Conservation (phyloP, 2,797 vertebrate genomes). For the Loris lydekkerianus region DNA sequence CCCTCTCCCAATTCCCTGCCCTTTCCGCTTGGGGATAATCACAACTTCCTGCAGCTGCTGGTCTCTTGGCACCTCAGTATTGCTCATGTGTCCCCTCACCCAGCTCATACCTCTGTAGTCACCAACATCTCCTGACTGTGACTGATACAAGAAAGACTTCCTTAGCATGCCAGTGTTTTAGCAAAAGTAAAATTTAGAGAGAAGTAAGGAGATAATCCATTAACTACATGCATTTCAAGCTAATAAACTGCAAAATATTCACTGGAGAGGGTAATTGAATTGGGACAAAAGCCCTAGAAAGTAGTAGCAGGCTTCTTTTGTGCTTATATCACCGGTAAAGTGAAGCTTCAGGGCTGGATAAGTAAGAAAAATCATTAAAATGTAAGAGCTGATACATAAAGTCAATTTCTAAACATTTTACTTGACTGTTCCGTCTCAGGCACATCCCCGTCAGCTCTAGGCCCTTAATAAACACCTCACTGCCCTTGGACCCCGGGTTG, state of each 20-base stretch:
- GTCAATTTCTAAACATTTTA: constrained; percentile 4
- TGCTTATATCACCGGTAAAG: not conserved
- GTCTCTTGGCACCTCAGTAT: not conserved
- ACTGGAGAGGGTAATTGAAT: not conserved
- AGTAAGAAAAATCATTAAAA: not conserved
- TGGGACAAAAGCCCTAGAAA: not conserved
- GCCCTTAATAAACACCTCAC: not conserved
- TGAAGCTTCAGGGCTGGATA: not conserved
- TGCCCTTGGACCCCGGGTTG: not conserved
- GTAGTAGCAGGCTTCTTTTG: not conserved
- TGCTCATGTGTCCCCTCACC: not conserved
- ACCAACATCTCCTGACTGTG: not conserved
- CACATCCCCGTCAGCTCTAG: not conserved
- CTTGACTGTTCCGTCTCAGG: not conserved
- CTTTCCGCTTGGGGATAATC: not conserved
- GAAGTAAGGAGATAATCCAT: not conserved
- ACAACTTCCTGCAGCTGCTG: not conserved
- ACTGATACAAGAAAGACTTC: not conserved
- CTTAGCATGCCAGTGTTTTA: not conserved
- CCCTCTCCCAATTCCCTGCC: rapidly evolving
- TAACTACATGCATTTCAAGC: not conserved
- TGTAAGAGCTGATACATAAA: not conserved
- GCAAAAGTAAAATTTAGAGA: constrained; percentile 35
- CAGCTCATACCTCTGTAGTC: not conserved
- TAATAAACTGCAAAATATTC: not conserved